Percentiles rank a stretch among this genome's conserved stretches.
phyloP scores from a whole-genome alignment of 64 coral and sea anemone species.

The Stichodactyla mertensii region DNA sequence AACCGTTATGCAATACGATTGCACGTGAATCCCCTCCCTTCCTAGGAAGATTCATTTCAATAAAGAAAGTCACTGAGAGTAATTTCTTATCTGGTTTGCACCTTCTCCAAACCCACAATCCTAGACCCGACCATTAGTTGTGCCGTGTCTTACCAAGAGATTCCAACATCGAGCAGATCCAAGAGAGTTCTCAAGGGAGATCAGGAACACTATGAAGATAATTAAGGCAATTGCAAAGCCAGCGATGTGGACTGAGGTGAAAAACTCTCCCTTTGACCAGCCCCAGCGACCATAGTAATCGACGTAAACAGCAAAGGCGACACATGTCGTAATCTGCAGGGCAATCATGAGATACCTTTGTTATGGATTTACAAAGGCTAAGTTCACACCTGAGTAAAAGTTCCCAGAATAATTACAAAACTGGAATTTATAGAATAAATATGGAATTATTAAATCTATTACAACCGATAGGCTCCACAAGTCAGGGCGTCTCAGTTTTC shows the following conservation, averaged over 20 bases:
- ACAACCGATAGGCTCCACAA: too few relatives aligned
- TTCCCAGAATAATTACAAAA: too few relatives aligned
- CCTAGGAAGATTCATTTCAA: too few relatives aligned
- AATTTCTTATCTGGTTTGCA: too few relatives aligned
- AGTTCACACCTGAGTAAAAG: background rate
- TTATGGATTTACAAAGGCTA: background rate
- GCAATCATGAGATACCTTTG: background rate
- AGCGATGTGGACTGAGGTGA: slow-evolving; percentile 18
- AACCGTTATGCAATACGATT: too few relatives aligned
- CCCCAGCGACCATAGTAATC: background rate
- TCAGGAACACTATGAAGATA: slow-evolving; percentile 15
- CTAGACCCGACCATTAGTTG: background rate
- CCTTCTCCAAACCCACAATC: too few relatives aligned
- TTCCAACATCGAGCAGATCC: slow-evolving; percentile 2
- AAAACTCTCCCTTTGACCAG: background rate
- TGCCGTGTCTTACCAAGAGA: background rate
- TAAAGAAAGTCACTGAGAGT: too few relatives aligned
- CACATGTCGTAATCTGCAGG: slow-evolving; percentile 2
- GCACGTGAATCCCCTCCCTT: too few relatives aligned
- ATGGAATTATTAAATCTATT: too few relatives aligned
- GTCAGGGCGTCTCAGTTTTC: too few relatives aligned
- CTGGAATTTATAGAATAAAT: too few relatives aligned
- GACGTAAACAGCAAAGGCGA: slow-evolving; percentile 11
- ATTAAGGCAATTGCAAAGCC: slow-evolving; percentile 15
- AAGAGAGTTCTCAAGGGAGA: slow-evolving; percentile 9